A percentile compares a stretch with the other conserved stretches of the same genome.
phyloP scores from a whole-genome alignment of 2,113 vertebrate genomes.

The Jacana jacana region DNA sequence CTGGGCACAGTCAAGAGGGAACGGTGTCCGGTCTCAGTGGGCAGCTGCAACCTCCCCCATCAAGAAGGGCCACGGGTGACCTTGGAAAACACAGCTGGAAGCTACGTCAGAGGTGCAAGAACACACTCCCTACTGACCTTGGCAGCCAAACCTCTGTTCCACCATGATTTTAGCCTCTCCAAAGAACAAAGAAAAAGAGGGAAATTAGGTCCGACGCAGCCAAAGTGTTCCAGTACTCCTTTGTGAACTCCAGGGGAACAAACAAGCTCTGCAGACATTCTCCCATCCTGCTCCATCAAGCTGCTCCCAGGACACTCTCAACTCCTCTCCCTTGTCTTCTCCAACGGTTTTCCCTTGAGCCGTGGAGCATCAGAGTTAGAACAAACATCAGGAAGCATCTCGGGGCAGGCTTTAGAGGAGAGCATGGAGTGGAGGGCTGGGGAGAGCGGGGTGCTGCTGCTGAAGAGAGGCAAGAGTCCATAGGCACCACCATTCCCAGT shows the following conservation, averaged over 20 bases:
- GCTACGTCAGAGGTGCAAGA: not conserved
- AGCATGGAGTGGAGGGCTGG: not conserved
- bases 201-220: not conserved
- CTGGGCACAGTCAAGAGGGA: not conserved
- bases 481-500: not conserved
- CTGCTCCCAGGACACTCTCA: not conserved
- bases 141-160: not conserved
- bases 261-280: not conserved
- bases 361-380: not conserved
- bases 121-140: not conserved
- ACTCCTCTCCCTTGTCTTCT: not conserved
- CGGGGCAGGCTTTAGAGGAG: not conserved
- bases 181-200: not conserved
- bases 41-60: not conserved
- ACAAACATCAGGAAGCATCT: not conserved
- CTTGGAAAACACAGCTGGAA: not conserved
- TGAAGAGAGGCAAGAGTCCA: not conserved
- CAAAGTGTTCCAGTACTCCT: not conserved
- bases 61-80: not conserved
- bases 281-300: not conserved
- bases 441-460: not conserved
- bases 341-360: not conserved
- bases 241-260: not conserved
- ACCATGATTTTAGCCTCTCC: not conserved
- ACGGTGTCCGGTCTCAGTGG: not conserved